Percentiles rank a stretch among this genome's conserved stretches.
Conservation (phyloP, 2,888 invertebrate species). For the Cephus sareptanus region DNA sequence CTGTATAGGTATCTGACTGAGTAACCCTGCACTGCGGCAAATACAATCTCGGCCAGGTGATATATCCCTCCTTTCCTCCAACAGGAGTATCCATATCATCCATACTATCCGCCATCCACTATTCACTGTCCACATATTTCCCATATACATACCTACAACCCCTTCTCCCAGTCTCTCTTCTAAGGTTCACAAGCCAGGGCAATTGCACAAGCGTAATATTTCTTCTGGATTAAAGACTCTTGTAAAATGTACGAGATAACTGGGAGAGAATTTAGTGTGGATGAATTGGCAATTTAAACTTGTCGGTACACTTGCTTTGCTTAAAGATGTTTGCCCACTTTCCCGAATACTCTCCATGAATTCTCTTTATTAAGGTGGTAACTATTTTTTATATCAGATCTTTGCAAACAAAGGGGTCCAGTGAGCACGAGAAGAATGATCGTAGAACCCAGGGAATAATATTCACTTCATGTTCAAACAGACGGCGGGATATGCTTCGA, state of each 20-base stretch:
- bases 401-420: conserved; percentile 14
- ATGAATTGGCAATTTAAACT: not conserved
- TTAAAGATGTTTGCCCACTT: conserved; percentile 1
- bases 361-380: conserved; percentile 17
- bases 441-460: conserved; percentile 36
- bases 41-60: conserved; percentile 6
- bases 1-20: not conserved
- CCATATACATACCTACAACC: too few relatives aligned
- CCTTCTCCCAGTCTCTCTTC: too few relatives aligned
- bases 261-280: not conserved
- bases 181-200: too few relatives aligned
- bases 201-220: not conserved
- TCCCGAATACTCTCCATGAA: not conserved
- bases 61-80: not conserved
- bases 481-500: conserved; percentile 13
- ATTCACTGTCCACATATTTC: too few relatives aligned
- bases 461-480: conserved; percentile 41
- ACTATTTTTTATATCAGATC: conserved; percentile 14
- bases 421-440: conserved; percentile 7
- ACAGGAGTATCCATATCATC: too few relatives aligned
- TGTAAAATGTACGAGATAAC: not conserved
- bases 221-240: not conserved
- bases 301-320: not conserved
- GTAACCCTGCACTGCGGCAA: conserved; percentile 8
- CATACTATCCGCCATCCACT: too few relatives aligned